A percentile compares a stretch with the other conserved stretches of the same genome.
These are phyloP conservation scores for Lepidurus packardi DNA, from an alignment of 1,140 invertebrate species.

Conservation along the genomic window DNA sequence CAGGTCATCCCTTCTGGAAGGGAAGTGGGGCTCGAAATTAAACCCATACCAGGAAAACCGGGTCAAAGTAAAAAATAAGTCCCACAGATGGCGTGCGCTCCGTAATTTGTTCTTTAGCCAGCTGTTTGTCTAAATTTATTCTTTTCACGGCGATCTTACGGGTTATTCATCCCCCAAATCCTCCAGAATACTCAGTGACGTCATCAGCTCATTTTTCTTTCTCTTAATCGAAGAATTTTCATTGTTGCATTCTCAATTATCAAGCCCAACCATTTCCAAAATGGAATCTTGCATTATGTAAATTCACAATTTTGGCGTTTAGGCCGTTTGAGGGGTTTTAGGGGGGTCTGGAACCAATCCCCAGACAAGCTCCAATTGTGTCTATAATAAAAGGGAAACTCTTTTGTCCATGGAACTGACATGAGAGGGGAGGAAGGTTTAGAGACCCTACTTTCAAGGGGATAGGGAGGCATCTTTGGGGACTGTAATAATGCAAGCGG, in stretches of 20 bases:
- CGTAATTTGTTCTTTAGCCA: too few relatives aligned
- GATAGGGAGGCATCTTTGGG: not conserved
- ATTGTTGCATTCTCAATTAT: not conserved
- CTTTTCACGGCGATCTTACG: too few relatives aligned
- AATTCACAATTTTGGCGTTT: not conserved
- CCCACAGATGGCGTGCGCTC: too few relatives aligned
- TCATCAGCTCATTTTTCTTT: too few relatives aligned
- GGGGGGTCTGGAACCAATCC: not conserved
- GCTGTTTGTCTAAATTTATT: too few relatives aligned
- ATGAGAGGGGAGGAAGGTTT: not conserved
- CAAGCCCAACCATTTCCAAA: not conserved
- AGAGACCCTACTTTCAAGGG: not conserved
- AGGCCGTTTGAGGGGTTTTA: not conserved
- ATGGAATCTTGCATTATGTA: not conserved
- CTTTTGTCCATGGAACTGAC: not conserved
- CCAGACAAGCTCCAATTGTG: slow-evolving; percentile 12
- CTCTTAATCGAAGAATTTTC: too few relatives aligned
- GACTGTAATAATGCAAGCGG: not conserved
- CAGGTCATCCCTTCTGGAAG: too few relatives aligned
- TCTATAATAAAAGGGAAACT: slow-evolving; percentile 11
- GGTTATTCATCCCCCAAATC: too few relatives aligned
- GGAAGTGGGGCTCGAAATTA: too few relatives aligned
- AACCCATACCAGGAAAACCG: too few relatives aligned
- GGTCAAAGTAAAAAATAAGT: too few relatives aligned
- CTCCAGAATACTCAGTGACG: too few relatives aligned